Base-by-base conservation (phyloP, 2,888 invertebrate species). In the Heteromurus nitidus region DNA sequence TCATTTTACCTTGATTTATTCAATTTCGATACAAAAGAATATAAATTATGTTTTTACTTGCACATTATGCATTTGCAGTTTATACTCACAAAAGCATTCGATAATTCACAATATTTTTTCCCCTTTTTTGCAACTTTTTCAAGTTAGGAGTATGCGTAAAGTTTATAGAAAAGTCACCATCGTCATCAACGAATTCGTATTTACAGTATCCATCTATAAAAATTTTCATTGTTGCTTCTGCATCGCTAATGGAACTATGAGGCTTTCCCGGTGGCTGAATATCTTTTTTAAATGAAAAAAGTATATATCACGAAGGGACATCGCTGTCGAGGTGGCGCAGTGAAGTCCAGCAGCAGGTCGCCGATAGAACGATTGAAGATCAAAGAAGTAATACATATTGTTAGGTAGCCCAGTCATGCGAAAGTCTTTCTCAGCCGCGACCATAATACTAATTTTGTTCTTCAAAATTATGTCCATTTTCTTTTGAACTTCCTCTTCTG, bases 251-350 rank as follows among this genome's bases (percentile, higher is more conserved):
- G 2, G 3, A 3, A 22, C 18, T 16, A n/a, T 64, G 64, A 20
- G 31, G 20, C 36, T 31, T 64, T 5, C 18, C 18, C n/a, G 26
- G 28, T 2, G 18, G 22, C 18, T 64, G 64, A 7, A 31, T 20
- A 22, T 64, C 64, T 64, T 42, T 22, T 36, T 36, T 7, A 42
- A 64, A 26, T 64, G 64, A 42, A 18, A 42, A 42, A 64, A 64
- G 22, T 64, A 64, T 11, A 64, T 64, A 36, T 64, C 64, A 2
- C 64, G 31, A 5, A 64, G 42, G 3, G 64, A 31, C 64, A 64
- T 64, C 3, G n/a, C n/a, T n/a, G n/a, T n/a, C n/a, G n/a, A n/a
- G n/a, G n/a, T n/a, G n/a, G n/a, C n/a, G n/a, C n/a, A n/a, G n/a
- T n/a, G n/a, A n/a, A n/a, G n/a, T n/a, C n/a, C n/a, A n/a, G n/a